Evolutionary conservation across 2,797 vertebrate genomes (phyloP), one percentile per base, ranked within the genome.

Genomic region (Erethizon dorsatum): DNA sequence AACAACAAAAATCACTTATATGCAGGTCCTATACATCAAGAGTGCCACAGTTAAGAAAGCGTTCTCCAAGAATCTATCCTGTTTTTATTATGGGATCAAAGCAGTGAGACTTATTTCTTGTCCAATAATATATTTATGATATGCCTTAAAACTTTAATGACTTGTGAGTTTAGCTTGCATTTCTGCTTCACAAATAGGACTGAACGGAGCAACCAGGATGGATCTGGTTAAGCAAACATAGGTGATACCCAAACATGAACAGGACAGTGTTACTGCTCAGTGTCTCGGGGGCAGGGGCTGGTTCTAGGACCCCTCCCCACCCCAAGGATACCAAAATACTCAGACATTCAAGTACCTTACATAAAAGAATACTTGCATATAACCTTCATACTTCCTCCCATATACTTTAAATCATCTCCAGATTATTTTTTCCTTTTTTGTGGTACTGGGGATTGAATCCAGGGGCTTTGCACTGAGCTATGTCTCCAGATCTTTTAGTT

Each of bases 61-160:
- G 22, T 85, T 59, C 84, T 45, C 2, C 59, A 61, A 45, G 57
- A 90, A 92, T 85, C 8, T 71, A 45, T 88, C 61, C 61, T 80
- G 41, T 47, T 92, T 95, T 95, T 57, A 86, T 84, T 77, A 71
- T 50, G 52, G 31, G 54, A 94, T 93, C 87, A 96, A 97, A 96
- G 61, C 63, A 91, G 31, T 61, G 79, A 28, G 26, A 69, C 69
- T 65, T 71, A 33, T 37, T 86, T 88, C 84, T 84, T 94, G 69
- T 77, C 94, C 57, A 65, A 87, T 87, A 77, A 91, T 83, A 92
- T 79, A 91, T 90, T 71, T 82, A 91, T 82, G 67, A 89, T 67
- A 26, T 28, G 24, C 45, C 78, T 95, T 90, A 57, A 87, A 96
- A 95, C 45, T 90, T 94, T 79, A 95, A 83, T 71, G 90, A 91